A percentile compares a stretch with the other conserved stretches of the same genome.
Conservation (phyloP, 2,888 invertebrate species). For the Drosophila buzzatii region DNA sequence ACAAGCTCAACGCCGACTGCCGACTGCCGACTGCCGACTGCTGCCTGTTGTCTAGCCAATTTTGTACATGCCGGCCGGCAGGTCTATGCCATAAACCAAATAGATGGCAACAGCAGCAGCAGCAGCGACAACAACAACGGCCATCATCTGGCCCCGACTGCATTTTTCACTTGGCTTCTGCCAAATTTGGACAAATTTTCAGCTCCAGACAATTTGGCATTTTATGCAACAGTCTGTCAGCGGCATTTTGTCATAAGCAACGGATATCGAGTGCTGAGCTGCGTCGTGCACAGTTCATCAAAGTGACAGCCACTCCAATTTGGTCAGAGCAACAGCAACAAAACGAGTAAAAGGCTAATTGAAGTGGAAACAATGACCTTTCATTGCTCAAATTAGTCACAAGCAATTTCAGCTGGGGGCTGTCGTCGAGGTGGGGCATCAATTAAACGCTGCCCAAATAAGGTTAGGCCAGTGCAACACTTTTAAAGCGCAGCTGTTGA, state of each 20-base stretch:
- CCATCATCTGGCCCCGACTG: slow-evolving; percentile 31
- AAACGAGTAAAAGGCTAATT: slow-evolving; percentile 66
- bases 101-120: slow-evolving; percentile 16
- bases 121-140: slow-evolving; percentile 2
- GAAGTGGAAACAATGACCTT: slow-evolving; percentile 81
- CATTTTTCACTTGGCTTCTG: slow-evolving; percentile 57
- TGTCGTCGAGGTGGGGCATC: slow-evolving; percentile 33
- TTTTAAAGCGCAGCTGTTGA: slow-evolving; percentile 20
- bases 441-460: slow-evolving; percentile 65
- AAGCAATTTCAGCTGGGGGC: slow-evolving; percentile 57
- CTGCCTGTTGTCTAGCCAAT: slow-evolving; percentile 37
- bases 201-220: slow-evolving; percentile 77
- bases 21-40: slow-evolving; percentile 1
- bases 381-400: slow-evolving; percentile 74
- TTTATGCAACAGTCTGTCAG: slow-evolving; percentile 65
- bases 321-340: slow-evolving; percentile 44
- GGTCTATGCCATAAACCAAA: slow-evolving; percentile 64
- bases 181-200: slow-evolving; percentile 73
- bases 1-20: slow-evolving; percentile 36
- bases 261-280: slow-evolving; percentile 28
- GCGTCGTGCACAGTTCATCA: slow-evolving; percentile 60
- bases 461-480: slow-evolving; percentile 45
- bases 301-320: slow-evolving; percentile 61
- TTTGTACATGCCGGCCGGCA: slow-evolving; percentile 72
- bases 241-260: slow-evolving; percentile 62